phyloP scores from a whole-genome alignment of 2,888 invertebrate species.

The Dascillus cervinus region DNA sequence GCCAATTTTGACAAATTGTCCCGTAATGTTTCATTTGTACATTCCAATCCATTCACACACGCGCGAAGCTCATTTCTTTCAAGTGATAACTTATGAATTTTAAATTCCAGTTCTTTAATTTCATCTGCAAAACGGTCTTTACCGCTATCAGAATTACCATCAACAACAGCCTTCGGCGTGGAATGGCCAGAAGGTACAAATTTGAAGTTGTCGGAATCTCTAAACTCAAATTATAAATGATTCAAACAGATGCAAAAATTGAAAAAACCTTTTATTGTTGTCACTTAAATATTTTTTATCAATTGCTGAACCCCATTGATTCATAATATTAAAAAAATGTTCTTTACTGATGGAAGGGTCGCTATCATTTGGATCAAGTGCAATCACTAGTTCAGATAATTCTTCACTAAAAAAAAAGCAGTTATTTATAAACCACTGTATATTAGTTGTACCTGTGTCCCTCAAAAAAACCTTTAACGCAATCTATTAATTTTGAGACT shows the following conservation, averaged over 20 bases:
- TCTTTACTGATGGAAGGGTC: constrained; percentile 22
- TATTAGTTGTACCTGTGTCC: constrained; percentile 22
- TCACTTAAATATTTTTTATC: no score
- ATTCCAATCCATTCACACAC: constrained; percentile 27
- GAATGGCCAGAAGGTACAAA: constrained; percentile 27
- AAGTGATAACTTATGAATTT: constrained; percentile 22
- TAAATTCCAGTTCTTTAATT: constrained; percentile 24
- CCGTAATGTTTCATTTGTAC: constrained; percentile 28
- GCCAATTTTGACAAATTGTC: constrained; percentile 23
- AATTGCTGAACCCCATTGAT: constrained; percentile 27
- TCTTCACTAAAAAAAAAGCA: constrained; percentile 22
- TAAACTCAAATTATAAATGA: no score
- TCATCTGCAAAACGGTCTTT: constrained; percentile 11
- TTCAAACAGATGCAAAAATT: no score
- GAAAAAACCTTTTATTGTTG: no score
- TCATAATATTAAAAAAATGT: constrained; percentile 26
- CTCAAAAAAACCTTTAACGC: constrained; percentile 27
- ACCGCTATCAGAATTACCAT: no score
- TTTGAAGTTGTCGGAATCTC: no score
- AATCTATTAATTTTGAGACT: constrained; percentile 27
- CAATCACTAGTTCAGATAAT: constrained; percentile 22
- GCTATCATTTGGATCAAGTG: constrained; percentile 25
- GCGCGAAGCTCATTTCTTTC: constrained; percentile 22
- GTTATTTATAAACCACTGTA: constrained; percentile 3
- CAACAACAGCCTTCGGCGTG: constrained; percentile 27